Conservation (phyloP, 2,888 invertebrate genomes). For the Agrochola macilenta region DNA sequence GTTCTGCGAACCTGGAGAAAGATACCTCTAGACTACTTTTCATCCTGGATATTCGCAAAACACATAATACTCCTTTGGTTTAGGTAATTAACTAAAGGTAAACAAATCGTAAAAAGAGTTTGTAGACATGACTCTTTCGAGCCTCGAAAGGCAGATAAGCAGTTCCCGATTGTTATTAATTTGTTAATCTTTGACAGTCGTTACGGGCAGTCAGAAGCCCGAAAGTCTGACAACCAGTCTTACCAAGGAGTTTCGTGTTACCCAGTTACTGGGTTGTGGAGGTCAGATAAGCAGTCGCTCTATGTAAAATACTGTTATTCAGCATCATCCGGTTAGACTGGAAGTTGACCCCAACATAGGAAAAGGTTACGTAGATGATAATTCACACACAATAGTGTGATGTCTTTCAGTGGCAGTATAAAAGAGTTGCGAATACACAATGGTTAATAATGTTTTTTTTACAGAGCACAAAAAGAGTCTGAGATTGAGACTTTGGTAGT, state of each 20-base stretch:
- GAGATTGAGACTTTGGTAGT: not conserved
- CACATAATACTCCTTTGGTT: not conserved
- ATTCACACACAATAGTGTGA: not conserved
- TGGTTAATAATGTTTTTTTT: not conserved
- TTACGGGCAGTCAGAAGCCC: not conserved
- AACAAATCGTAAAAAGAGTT: too few species aligned
- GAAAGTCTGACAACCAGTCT: not conserved
- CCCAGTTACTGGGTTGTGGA: too few species aligned
- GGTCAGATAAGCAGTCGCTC: too few species aligned
- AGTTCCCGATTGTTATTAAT: too few species aligned
- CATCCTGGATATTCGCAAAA: not conserved
- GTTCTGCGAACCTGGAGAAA: too few species aligned
- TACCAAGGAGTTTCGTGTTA: too few species aligned
- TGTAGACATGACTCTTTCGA: too few species aligned
- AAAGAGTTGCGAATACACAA: not conserved
- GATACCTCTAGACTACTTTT: not conserved
- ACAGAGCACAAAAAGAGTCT: not conserved
- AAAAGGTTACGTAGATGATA: not conserved
- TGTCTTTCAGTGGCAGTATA: not conserved
- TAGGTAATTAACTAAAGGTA: too few species aligned
- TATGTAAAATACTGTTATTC: not conserved
- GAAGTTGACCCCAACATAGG: not conserved
- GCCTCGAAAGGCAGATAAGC: too few species aligned
- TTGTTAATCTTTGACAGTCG: too few species aligned
- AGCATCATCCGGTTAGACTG: not conserved